Evolutionary conservation across 1,140 invertebrate species (phyloP), one percentile per base, ranked within the genome.

Genomic region (Cardiocondyla obscurior): DNA sequence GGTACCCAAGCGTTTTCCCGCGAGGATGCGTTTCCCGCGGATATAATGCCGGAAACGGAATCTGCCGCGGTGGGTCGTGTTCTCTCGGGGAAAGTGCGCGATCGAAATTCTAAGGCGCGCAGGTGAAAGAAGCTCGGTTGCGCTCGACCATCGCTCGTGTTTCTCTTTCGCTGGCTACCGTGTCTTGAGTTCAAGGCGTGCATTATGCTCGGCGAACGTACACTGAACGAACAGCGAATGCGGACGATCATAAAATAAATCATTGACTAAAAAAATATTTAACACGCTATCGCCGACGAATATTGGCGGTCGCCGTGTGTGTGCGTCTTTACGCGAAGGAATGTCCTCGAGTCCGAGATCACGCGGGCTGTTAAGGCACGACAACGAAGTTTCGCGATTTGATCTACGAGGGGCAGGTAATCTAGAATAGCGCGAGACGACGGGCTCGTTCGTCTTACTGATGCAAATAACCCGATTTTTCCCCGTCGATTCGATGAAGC

Each of bases 301-400:
- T n/a, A n/a, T n/a, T n/a, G n/a, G n/a, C n/a, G n/a, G n/a, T n/a
- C n/a, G n/a, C n/a, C n/a, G n/a, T n/a, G n/a, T n/a, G n/a, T n/a
- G n/a, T n/a, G n/a, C n/a, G n/a, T n/a, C n/a, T n/a, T 60, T 77
- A 51, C 33, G 30, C 74, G 74, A 36, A 53, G 46, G 46, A 79
- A 69, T 67, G 62, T 69, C 62, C 62, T 67, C 46, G 74, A 77
- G 12, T n/a, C 60, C 22, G 33, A n/a, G 44, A 67, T 77, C 62
- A 65, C 62, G 46, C 22, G 74, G 46, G 46, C 62, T 46, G 53
- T 79, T 79, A 69, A 69, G 49, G 62, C 33, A n/a, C 58, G 33
- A 77, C 57, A 33, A 46, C n/a, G 73, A 64, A 76, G 74, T 79
- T 79, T 79, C 74, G 55, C 74, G 74, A 79, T 79, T 79, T 79